phyloP scores from a whole-genome alignment of 2,113 vertebrate species.

The Hemibagrus wyckioides region DNA sequence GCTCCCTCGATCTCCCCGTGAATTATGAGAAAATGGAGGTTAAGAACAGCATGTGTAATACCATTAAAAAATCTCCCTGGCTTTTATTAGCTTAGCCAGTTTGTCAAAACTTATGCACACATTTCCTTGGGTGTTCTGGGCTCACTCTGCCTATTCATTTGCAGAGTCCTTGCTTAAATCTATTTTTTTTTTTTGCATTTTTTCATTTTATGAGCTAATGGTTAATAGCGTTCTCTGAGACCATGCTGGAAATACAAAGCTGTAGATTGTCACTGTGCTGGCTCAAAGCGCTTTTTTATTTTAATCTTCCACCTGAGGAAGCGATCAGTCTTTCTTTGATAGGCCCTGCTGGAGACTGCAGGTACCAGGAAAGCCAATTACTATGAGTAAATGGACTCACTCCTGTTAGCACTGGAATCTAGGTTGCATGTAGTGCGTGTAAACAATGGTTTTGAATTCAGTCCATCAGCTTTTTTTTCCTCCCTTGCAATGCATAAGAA shows the following conservation, averaged over 20 bases:
- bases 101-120: constrained; percentile 8
- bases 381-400: constrained; percentile 65
- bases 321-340: constrained; percentile 64
- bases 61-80: background rate
- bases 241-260: constrained; percentile 34
- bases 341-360: constrained; percentile 62
- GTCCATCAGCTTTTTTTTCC: constrained; percentile 25
- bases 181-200: constrained; percentile 2
- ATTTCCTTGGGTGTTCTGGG: constrained; percentile 3
- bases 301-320: constrained; percentile 63
- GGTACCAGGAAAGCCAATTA: constrained; percentile 69
- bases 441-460: constrained; percentile 52
- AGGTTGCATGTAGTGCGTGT: constrained; percentile 53
- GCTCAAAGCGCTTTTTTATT: constrained; percentile 53
- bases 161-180: constrained; percentile 20
- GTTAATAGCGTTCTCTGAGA: constrained; percentile 38
- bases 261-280: background rate
- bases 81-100: constrained; percentile 3
- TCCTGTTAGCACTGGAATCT: constrained; percentile 59
- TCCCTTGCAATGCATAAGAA: background rate
- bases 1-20: background rate
- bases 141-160: background rate
- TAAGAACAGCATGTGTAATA: constrained; percentile 6
- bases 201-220: constrained; percentile 40
- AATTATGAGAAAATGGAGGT: constrained; percentile 39